Percentiles rank a stretch among this genome's conserved stretches.
These are phyloP conservation scores for Dipodomys ordii DNA, from an alignment of 2,113 vertebrate species.

Conservation along the genomic window DNA sequence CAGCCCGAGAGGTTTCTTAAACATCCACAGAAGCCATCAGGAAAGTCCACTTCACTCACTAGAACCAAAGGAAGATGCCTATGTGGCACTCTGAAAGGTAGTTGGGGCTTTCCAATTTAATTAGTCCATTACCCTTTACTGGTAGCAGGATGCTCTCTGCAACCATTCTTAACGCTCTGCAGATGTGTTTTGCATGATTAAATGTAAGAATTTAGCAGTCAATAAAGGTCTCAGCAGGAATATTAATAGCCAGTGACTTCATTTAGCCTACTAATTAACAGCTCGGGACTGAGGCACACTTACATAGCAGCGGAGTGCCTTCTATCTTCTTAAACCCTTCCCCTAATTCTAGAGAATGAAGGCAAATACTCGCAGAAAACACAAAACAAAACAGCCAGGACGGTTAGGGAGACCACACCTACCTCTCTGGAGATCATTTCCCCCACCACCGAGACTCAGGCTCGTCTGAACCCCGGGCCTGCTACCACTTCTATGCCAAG, in stretches of 20 bases:
- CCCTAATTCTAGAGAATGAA: slow-evolving; percentile 53
- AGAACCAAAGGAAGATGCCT: not conserved
- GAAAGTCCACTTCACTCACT: slow-evolving; percentile 55
- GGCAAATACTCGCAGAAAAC: not conserved
- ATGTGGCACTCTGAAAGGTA: slow-evolving; percentile 43
- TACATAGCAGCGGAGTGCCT: not conserved
- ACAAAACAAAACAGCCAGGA: not conserved
- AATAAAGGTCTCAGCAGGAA: slow-evolving; percentile 77
- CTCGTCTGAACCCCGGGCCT: slow-evolving; percentile 25
- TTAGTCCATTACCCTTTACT: slow-evolving; percentile 71
- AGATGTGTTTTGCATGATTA: slow-evolving; percentile 66
- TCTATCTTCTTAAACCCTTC: slow-evolving; percentile 36
- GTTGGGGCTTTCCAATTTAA: slow-evolving; percentile 68
- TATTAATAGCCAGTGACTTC: slow-evolving; percentile 64
- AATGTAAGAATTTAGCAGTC: slow-evolving; percentile 64
- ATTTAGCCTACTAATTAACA: slow-evolving; percentile 78
- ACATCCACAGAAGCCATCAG: slow-evolving; percentile 47
- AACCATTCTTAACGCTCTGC: slow-evolving; percentile 24
- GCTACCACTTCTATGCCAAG: slow-evolving; percentile 19
- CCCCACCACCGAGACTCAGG: slow-evolving; percentile 49
- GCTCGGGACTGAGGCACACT: not conserved
- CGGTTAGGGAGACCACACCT: slow-evolving; percentile 50
- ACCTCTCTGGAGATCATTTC: not conserved
- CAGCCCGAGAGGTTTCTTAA: slow-evolving; percentile 28
- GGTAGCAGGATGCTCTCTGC: slow-evolving; percentile 43